These are phyloP conservation scores for Pterocles burchelli DNA, from an alignment of 2,113 vertebrate genomes.

Conservation along the genomic window DNA sequence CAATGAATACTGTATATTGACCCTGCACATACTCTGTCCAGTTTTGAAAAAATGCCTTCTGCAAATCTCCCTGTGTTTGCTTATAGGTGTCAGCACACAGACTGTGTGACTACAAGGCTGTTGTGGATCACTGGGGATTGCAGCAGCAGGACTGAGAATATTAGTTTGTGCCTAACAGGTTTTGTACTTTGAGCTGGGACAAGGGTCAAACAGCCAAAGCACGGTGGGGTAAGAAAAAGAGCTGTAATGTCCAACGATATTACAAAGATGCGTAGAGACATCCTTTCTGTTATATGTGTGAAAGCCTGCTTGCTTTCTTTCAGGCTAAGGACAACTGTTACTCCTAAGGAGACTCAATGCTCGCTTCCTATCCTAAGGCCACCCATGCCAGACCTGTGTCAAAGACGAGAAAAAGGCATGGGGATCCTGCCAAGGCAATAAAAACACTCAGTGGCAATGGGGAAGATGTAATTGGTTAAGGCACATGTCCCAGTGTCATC, in stretches of 20 bases:
- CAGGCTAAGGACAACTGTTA: neutral
- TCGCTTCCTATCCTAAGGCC: neutral
- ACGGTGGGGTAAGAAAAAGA: neutral
- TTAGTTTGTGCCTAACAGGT: neutral
- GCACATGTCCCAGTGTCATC: neutral
- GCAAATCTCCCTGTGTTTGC: conserved; percentile 2
- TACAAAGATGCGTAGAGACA: neutral
- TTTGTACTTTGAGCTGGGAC: neutral
- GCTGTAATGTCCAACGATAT: neutral
- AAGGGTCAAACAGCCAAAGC: neutral
- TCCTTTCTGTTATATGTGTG: neutral
- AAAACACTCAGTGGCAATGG: neutral
- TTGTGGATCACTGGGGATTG: neutral
- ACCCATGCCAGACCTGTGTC: neutral
- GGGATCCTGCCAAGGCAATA: neutral
- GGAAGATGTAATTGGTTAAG: neutral
- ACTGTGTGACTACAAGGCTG: neutral
- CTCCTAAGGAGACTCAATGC: neutral
- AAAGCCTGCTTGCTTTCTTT: neutral
- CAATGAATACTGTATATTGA: neutral
- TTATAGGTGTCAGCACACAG: rapidly evolving
- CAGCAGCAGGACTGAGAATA: neutral
- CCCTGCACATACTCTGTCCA: neutral
- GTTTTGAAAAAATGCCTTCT: neutral
- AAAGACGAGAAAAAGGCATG: neutral